These are phyloP conservation scores for Perithous albicinctus DNA, from an alignment of 2,888 invertebrate species.

Conservation along the genomic window DNA sequence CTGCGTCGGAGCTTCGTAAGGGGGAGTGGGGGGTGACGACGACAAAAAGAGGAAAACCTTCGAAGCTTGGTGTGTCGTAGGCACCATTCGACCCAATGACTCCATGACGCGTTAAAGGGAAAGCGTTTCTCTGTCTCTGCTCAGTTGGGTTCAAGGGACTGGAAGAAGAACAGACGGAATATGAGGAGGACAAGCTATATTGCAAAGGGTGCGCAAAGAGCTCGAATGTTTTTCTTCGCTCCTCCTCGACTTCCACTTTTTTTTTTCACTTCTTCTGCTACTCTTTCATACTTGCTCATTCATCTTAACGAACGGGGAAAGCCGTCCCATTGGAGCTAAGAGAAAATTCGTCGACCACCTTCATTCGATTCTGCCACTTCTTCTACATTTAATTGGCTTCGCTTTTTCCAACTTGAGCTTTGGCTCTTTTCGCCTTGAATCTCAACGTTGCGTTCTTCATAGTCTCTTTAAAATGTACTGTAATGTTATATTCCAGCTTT, in stretches of 20 bases:
- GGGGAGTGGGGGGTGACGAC: neutral
- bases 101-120: conserved; percentile 28
- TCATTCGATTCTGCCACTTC: conserved; percentile 10
- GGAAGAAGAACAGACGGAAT: conserved; percentile 26
- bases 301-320: conserved; percentile 50
- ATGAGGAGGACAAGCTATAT: neutral
- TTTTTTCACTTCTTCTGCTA: conserved; percentile 5
- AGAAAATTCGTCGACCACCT: conserved; percentile 17
- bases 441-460: conserved; percentile 6
- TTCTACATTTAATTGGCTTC: conserved; percentile 47
- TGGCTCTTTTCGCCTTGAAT: neutral
- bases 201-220: conserved; percentile 6
- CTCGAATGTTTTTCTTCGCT: conserved; percentile 41
- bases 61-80: conserved; percentile 8
- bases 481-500: neutral
- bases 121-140: conserved; percentile 19
- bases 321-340: neutral
- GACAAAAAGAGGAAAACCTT: conserved; percentile 15
- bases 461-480: neutral
- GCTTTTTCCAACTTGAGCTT: conserved; percentile 38
- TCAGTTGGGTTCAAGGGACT: conserved; percentile 13
- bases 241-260: conserved; percentile 1
- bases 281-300: conserved; percentile 55
- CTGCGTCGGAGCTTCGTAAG: conserved; percentile 17
- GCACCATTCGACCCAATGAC: conserved; percentile 29